Conservation (phyloP, 2,113 vertebrate species). For the Cepphus grylle region DNA sequence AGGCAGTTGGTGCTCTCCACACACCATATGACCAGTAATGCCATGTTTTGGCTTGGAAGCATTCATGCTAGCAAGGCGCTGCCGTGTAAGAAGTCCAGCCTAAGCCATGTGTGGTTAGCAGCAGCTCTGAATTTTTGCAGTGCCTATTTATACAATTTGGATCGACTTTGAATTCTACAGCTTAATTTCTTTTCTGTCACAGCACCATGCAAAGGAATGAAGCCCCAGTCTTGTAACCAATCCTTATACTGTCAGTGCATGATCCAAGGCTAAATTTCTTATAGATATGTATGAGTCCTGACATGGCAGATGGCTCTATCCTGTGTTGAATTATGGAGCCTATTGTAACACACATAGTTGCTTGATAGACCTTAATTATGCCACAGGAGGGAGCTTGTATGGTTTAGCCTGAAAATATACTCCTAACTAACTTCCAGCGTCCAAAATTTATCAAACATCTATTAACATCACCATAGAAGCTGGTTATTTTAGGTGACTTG, state of each 20-base stretch:
- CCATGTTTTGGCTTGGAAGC: not conserved
- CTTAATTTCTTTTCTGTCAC: not conserved
- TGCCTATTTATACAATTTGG: not conserved
- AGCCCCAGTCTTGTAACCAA: not conserved
- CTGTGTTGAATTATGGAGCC: slow-evolving; percentile 23
- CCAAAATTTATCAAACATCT: not conserved
- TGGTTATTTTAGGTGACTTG: not conserved
- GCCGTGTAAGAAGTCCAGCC: not conserved
- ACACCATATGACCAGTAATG: not conserved
- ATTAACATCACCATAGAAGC: not conserved
- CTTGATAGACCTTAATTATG: slow-evolving; percentile 5
- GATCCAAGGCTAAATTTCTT: not conserved
- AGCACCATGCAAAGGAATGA: not conserved
- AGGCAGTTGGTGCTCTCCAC: not conserved
- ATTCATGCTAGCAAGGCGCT: not conserved
- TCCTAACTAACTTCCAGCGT: not conserved
- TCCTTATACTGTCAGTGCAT: not conserved
- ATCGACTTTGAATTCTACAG: not conserved
- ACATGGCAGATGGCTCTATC: not conserved
- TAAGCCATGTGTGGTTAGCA: not conserved
- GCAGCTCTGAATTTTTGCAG: not conserved
- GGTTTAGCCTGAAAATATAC: not conserved
- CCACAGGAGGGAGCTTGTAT: slow-evolving; percentile 52
- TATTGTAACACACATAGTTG: not conserved
- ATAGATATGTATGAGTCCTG: not conserved